A percentile compares a stretch with the other conserved stretches of the same genome.
phyloP scores from a whole-genome alignment of 2,797 vertebrate genomes.

The Numenius phaeopus region DNA sequence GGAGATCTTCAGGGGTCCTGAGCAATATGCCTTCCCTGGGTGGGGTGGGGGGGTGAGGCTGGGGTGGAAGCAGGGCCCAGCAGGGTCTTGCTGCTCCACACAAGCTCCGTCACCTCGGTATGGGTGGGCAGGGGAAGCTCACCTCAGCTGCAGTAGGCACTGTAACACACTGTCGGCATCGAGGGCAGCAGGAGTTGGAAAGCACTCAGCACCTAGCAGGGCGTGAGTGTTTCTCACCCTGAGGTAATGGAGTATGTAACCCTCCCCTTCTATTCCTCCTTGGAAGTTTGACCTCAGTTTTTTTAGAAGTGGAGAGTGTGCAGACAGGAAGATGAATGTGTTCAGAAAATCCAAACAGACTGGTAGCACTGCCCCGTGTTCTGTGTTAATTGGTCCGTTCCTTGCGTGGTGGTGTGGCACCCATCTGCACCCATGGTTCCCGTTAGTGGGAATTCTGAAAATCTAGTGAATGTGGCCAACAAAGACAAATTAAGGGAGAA shows the following conservation, averaged over 20 bases:
- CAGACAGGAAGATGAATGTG: not conserved
- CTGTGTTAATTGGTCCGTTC: not conserved
- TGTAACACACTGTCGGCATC: fast-evolving
- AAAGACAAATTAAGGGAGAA: not conserved
- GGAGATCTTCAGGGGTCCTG: not conserved
- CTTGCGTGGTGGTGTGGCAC: fast-evolving
- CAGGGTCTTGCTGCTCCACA: fast-evolving
- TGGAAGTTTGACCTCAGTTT: not conserved
- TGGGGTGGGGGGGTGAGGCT: fast-evolving
- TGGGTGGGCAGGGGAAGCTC: not conserved
- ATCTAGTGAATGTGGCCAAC: not conserved
- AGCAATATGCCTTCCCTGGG: fast-evolving
- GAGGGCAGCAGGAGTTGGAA: not conserved
- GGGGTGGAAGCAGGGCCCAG: not conserved
- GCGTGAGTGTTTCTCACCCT: not conserved
- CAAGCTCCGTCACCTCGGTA: fast-evolving
- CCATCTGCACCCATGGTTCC: not conserved
- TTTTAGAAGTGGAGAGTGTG: not conserved
- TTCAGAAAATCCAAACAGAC: not conserved
- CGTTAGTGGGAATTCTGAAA: not conserved
- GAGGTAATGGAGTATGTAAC: not conserved
- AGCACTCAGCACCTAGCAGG: not conserved
- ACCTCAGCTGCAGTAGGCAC: fast-evolving
- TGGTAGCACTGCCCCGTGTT: not conserved
- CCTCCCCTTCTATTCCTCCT: not conserved